These are phyloP conservation scores for Drosophila punjabiensis DNA, from an alignment of 1,140 invertebrate genomes.

Conservation along the genomic window DNA sequence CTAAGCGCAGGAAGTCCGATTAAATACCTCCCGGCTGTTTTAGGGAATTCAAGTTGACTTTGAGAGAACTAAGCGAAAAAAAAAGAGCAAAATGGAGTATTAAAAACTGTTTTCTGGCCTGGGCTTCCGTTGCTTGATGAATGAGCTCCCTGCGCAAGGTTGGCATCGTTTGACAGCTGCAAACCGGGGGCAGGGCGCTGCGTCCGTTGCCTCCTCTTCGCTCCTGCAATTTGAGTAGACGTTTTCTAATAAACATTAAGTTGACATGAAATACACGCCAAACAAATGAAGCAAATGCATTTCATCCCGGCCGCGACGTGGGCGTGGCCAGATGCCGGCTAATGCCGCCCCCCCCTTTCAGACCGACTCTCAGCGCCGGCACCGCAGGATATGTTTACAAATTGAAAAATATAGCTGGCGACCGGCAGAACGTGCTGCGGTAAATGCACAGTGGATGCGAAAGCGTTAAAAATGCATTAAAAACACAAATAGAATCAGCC, in stretches of 20 bases:
- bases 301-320: conserved; percentile 41
- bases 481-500: background rate
- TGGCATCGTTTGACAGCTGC: conserved; percentile 12
- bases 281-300: conserved; percentile 82
- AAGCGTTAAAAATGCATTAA: background rate
- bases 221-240: conserved; percentile 61
- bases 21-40: conserved; percentile 4
- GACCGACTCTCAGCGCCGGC: conserved; percentile 59
- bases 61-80: conserved; percentile 6
- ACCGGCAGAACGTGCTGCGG: conserved; percentile 62
- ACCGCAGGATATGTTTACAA: conserved; percentile 83
- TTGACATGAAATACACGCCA: conserved; percentile 81
- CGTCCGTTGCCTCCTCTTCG: conserved; percentile 6
- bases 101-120: conserved; percentile 15
- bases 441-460: conserved; percentile 38
- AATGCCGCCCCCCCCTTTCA: conserved; percentile 53
- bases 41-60: conserved; percentile 19
- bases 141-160: conserved; percentile 24
- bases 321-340: conserved; percentile 62
- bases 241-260: conserved; percentile 81
- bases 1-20: background rate
- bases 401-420: conserved; percentile 81
- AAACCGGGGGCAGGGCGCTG: background rate
- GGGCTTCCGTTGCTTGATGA: conserved; percentile 35
- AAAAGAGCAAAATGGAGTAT: conserved; percentile 36